These are phyloP conservation scores for Trichacis sp. DNA, from an alignment of 2,888 invertebrate genomes.

Conservation along the genomic window DNA sequence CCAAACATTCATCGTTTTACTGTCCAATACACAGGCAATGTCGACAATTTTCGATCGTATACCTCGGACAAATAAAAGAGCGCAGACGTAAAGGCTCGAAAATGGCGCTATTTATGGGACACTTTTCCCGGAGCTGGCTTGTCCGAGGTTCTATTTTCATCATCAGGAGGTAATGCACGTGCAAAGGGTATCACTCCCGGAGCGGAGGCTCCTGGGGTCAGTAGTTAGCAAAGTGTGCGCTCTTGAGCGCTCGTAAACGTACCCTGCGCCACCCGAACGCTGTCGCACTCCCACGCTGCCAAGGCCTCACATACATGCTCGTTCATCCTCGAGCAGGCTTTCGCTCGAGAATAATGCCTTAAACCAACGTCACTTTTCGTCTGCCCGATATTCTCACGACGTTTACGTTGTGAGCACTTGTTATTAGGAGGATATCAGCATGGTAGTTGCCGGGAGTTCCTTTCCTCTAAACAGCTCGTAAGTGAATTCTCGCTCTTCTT, in stretches of 20 bases:
- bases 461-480: slow-evolving; percentile 44
- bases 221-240: slow-evolving; percentile 62
- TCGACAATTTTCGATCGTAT: neutral
- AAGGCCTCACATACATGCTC: slow-evolving; percentile 43
- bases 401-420: slow-evolving; percentile 55
- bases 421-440: slow-evolving; percentile 23
- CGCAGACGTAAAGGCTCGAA: slow-evolving; percentile 10
- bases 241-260: slow-evolving; percentile 62
- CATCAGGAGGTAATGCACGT: slow-evolving; percentile 18
- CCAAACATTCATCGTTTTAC: neutral
- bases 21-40: neutral
- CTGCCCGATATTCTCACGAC: slow-evolving; percentile 48
- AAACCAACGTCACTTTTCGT: slow-evolving; percentile 4
- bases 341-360: slow-evolving; percentile 27
- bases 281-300: slow-evolving; percentile 59
- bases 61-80: neutral
- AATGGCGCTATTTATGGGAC: slow-evolving; percentile 37
- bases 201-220: slow-evolving; percentile 16
- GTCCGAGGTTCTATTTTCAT: slow-evolving; percentile 28
- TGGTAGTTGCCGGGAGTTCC: neutral
- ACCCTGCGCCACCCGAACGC: slow-evolving; percentile 45
- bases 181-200: neutral
- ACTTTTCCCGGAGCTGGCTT: slow-evolving; percentile 27
- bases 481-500: slow-evolving; percentile 30
- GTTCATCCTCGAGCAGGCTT: slow-evolving; percentile 54